Conservation (phyloP, 2,797 vertebrate genomes). For the Argyrosomus regius region DNA sequence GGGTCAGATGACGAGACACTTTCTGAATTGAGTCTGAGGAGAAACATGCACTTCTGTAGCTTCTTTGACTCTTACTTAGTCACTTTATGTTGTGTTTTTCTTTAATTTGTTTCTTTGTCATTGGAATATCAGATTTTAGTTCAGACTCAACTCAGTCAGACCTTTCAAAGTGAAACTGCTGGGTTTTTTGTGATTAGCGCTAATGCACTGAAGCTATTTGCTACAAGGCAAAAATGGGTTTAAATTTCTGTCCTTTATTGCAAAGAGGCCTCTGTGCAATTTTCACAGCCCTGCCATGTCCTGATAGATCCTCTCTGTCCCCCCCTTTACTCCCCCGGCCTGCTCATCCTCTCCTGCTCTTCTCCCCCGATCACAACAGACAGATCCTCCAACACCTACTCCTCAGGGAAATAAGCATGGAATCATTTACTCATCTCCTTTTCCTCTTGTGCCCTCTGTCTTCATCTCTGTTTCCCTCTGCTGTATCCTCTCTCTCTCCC, state of each 20-base stretch:
- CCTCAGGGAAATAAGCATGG: conserved; percentile 79
- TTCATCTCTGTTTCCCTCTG: conserved; percentile 53
- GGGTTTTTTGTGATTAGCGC: conserved; percentile 44
- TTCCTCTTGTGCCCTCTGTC: conserved; percentile 70
- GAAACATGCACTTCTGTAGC: neutral
- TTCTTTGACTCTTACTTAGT: neutral
- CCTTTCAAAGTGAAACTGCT: conserved; percentile 13
- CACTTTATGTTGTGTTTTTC: neutral
- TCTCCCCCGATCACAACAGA: conserved; percentile 77
- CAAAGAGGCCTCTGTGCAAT: conserved; percentile 75
- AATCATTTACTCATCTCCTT: conserved; percentile 82
- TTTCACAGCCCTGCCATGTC: conserved; percentile 53
- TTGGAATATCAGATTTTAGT: conserved; percentile 9
- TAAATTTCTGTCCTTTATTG: conserved; percentile 73
- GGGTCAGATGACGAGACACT: conserved; percentile 47
- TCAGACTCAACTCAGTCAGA: conserved; percentile 16
- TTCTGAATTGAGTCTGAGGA: conserved; percentile 18
- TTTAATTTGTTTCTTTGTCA: conserved; percentile 19
- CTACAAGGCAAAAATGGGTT: conserved; percentile 56
- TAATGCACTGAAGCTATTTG: conserved; percentile 59
- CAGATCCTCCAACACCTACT: conserved; percentile 75
- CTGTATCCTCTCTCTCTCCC: conserved; percentile 30
- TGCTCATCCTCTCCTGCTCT: conserved; percentile 48
- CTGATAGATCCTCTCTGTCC: conserved; percentile 58
- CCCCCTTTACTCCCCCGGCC: conserved; percentile 35